Evolutionary conservation across 2,888 invertebrate species (phyloP), one percentile per base, ranked within the genome.

Genomic region (Cephus runcator): DNA sequence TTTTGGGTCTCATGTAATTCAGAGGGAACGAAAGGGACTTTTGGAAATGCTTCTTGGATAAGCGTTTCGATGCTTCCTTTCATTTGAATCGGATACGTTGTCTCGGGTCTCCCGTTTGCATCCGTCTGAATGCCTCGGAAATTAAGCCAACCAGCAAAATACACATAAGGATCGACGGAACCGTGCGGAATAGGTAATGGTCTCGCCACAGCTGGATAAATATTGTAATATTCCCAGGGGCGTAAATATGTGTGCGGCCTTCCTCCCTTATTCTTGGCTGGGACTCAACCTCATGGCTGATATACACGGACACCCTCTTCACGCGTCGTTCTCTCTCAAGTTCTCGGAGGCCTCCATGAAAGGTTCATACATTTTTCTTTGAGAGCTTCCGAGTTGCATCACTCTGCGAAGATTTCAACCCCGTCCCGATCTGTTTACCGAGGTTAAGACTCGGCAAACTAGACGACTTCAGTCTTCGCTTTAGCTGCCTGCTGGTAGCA

Each of bases 211-310:
- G 75, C 69, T 79, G 76, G 77, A 80, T 79, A 80, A 83, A 83
- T 80, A 81, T 79, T 80, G 81, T 79, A 80, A 79, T 81, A 80
- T 81, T 69, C 69, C 35, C 75, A 74, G 73, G 69, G 73, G 73
- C 74, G 78, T 80, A 82, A 80, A 82, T 82, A 81, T 81, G 76
- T 80, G 80, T 81, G 78, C 36, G 69, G 75, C 69, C 69, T 15
- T 35, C 75, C 71, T 75, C 76, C 75, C 35, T 35, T 35, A 79
- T 76, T 77, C 75, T 77, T 81, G 80, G 77, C 79, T 78, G 79
- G 77, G 82, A 78, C 75, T 83, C 81, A 79, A 79, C 80, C 73
- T 82, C 77, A 79, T 75, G 79, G 69, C 79, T 79, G 78, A 83
- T 80, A 79, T 73, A 78, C 74, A 77, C 11, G 2, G 71, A 15